These are phyloP conservation scores for Danaus plexippus DNA, from an alignment of 1,140 invertebrate species.

Conservation along the genomic window DNA sequence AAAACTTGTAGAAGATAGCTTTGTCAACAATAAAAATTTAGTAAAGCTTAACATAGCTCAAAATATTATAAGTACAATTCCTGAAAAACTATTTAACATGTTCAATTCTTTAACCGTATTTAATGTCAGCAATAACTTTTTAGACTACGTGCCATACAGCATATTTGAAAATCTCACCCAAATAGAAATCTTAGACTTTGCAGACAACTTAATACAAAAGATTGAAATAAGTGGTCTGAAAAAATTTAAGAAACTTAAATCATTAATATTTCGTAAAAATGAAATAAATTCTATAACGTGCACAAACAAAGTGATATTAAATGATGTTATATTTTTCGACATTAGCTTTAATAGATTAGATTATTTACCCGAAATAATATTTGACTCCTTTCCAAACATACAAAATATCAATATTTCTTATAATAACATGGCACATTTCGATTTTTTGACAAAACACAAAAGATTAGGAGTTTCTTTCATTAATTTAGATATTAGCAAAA, in stretches of 20 bases:
- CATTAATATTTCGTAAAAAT: constrained; percentile 58
- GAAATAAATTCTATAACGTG: constrained; percentile 55
- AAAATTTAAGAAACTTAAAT: constrained; percentile 51
- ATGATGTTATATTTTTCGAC: constrained; percentile 48
- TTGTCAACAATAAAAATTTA: constrained; percentile 55
- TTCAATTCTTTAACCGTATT: constrained; percentile 53
- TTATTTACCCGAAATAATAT: constrained; percentile 44
- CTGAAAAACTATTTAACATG: constrained; percentile 42
- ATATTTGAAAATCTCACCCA: constrained; percentile 53
- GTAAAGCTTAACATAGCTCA: constrained; percentile 57
- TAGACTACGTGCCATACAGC: constrained; percentile 58
- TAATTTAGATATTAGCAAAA: constrained; percentile 59
- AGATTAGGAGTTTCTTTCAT: constrained; percentile 42
- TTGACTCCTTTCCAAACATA: constrained; percentile 59
- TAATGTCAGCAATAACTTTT: constrained; percentile 63
- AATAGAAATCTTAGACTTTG: constrained; percentile 54
- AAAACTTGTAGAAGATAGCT: constrained; percentile 54
- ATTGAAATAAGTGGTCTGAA: constrained; percentile 59
- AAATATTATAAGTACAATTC: constrained; percentile 57
- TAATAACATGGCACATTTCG: constrained; percentile 53
- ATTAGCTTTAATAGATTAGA: constrained; percentile 59
- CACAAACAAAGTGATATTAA: constrained; percentile 46
- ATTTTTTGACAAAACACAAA: constrained; percentile 50
- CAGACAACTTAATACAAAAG: constrained; percentile 58
- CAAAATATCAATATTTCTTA: constrained; percentile 60